Base-by-base conservation (phyloP, 2,888 invertebrate species). In the Invenusta paracnida region DNA sequence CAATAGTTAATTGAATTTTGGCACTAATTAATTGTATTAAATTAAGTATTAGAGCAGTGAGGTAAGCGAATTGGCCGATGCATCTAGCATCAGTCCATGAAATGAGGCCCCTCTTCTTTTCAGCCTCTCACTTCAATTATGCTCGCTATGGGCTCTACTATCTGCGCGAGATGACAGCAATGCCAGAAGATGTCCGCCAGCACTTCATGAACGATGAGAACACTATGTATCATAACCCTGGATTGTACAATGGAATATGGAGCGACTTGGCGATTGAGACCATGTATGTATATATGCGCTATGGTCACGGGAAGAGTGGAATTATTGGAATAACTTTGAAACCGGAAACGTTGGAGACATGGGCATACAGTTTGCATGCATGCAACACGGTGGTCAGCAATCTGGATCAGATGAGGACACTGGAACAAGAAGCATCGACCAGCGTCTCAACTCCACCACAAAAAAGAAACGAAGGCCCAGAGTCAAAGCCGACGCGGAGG, bases 271-370 rank as follows among this genome's bases (percentile, higher is more conserved):
- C 67, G 48, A 84, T 84, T 81, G 27, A 84, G 66, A 84, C 67
- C 66, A 84, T 79, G 17, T 29, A 84, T 79, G 17, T 83, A 30
- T 23, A 73, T 66, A 84, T 82, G 84, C 29, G 82, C 29, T 82
- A 82, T 30, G 29, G 82, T 82, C 82, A 82, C 82, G 82, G 84
- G 27, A 23, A 84, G 67, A 29, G 79, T 81, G 29, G 29, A 30
- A 85, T 88, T 82, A 87, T 88, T 30, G 86, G 86, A 27, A 86
- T 86, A 67, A 87, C 86, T 29, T 27, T 86, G 30, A 87, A 87
- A 29, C 86, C 83, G 17, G 82, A 86, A 23, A 83, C 86, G 25
- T 28, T 86, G 28, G 85, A 30, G 84, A 30, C 48, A 13, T 86
- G 86, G 86, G 48, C 85, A 30, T 86, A 85, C n/a, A 86, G 86